Evolutionary conservation across 1,140 invertebrate genomes (phyloP).

Genomic region (Aphaenogaster ashmeadi): DNA sequence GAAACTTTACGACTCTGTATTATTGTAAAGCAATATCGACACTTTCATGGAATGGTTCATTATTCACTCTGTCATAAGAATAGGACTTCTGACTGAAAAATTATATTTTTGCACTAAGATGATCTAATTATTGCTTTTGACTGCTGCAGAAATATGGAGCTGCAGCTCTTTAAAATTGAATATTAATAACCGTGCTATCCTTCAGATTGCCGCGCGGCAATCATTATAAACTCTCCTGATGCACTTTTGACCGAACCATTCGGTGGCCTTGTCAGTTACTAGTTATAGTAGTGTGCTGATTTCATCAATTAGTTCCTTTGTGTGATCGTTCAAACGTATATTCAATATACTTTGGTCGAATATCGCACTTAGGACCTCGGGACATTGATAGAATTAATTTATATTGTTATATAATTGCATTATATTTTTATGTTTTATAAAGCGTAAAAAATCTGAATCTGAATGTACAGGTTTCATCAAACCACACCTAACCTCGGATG

Average conservation of each 20-base stretch:
- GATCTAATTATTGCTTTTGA: constrained; percentile 23
- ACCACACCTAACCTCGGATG: too few species aligned
- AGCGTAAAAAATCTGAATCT: background rate
- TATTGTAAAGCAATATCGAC: constrained; percentile 22
- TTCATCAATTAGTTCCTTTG: constrained; percentile 36
- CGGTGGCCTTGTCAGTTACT: background rate
- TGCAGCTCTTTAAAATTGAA: constrained; percentile 28
- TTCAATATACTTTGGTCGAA: constrained; percentile 19
- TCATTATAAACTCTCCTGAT: constrained; percentile 28
- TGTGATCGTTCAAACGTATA: background rate
- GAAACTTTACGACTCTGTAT: background rate
- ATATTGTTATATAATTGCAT: background rate
- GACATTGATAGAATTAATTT: background rate
- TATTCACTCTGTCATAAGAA: background rate
- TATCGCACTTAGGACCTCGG: background rate
- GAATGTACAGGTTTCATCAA: background rate
- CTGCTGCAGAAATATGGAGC: background rate
- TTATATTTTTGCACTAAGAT: background rate
- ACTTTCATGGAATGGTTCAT: background rate
- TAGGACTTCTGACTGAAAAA: background rate
- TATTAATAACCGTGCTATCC: constrained; percentile 25
- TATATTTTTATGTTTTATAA: background rate
- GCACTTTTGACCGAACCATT: constrained; percentile 14
- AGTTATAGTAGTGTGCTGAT: background rate
- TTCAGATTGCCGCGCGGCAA: background rate